These are phyloP conservation scores for Dascillus cervinus DNA, from an alignment of 2,888 invertebrate genomes.

Conservation along the genomic window DNA sequence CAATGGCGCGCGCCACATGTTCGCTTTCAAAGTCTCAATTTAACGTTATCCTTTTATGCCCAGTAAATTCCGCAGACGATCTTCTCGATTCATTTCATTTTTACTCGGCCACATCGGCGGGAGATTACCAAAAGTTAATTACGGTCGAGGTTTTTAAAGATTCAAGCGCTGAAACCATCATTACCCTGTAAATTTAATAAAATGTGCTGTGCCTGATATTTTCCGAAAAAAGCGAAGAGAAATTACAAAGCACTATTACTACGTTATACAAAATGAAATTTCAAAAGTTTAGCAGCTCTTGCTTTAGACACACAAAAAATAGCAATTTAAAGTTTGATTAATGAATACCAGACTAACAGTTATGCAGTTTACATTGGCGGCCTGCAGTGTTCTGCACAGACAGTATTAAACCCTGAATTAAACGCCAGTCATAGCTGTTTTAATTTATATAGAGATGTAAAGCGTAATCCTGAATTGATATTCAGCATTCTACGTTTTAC, in stretches of 20 bases:
- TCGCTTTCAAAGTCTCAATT: no score
- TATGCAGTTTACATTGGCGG: constrained; percentile 26
- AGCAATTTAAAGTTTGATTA: constrained; percentile 33
- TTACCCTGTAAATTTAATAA: no score
- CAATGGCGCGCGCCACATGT: no score
- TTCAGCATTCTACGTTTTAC: no score
- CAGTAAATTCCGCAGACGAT: no score
- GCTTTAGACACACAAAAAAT: constrained; percentile 27
- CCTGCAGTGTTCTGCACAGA: constrained; percentile 16
- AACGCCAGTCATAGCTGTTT: constrained; percentile 19
- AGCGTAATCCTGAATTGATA: constrained; percentile 13
- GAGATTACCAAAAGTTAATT: no score
- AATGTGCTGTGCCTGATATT: no score
- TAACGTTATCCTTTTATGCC: no score
- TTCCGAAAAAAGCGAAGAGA: constrained; percentile 22
- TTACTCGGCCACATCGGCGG: no score
- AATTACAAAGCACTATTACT: constrained; percentile 23
- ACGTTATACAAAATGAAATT: constrained; percentile 26
- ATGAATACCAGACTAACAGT: constrained; percentile 30
- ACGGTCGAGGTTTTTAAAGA: no score
- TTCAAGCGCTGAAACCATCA: no score
- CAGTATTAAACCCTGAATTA: constrained; percentile 22
- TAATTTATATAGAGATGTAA: constrained; percentile 13
- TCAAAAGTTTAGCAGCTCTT: constrained; percentile 27
- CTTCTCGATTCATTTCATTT: no score